Conservation (phyloP, 2,113 vertebrate genomes). For the Xyrauchen texanus region DNA sequence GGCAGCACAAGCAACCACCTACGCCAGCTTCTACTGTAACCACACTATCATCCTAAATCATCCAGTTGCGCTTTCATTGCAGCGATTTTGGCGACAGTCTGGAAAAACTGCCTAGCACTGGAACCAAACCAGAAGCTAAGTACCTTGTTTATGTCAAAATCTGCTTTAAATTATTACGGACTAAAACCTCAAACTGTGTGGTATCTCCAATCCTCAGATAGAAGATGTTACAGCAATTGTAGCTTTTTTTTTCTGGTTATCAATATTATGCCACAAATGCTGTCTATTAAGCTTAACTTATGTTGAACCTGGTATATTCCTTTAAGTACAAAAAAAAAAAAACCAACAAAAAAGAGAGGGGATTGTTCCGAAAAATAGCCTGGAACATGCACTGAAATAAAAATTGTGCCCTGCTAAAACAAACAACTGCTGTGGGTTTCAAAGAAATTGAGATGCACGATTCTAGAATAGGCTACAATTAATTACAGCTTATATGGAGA, state of each 20-base stretch:
- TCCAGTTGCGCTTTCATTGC: background rate
- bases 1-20: background rate
- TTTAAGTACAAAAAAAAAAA: too few relatives aligned
- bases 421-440: slow-evolving; percentile 1
- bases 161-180: slow-evolving; percentile 47
- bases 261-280: background rate
- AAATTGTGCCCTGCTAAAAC: background rate
- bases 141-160: slow-evolving; percentile 45
- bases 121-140: slow-evolving; percentile 33
- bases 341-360: too few relatives aligned
- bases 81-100: background rate
- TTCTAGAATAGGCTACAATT: slow-evolving; percentile 10
- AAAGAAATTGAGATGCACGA: slow-evolving; percentile 19
- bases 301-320: background rate
- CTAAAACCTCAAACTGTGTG: slow-evolving; percentile 41
- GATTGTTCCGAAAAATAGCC: too few relatives aligned
- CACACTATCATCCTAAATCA: background rate
- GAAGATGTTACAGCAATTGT: slow-evolving; percentile 26
- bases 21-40: slow-evolving; percentile 7
- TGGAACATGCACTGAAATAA: background rate
- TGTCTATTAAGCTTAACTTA: too few relatives aligned
- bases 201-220: slow-evolving; percentile 54
- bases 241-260: slow-evolving; percentile 4
- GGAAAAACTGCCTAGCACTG: background rate
- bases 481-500: slow-evolving; percentile 1